A percentile compares a stretch with the other conserved stretches of the same genome.
Conservation (phyloP, 2,888 invertebrate species). For the Nomada fabriciana region DNA sequence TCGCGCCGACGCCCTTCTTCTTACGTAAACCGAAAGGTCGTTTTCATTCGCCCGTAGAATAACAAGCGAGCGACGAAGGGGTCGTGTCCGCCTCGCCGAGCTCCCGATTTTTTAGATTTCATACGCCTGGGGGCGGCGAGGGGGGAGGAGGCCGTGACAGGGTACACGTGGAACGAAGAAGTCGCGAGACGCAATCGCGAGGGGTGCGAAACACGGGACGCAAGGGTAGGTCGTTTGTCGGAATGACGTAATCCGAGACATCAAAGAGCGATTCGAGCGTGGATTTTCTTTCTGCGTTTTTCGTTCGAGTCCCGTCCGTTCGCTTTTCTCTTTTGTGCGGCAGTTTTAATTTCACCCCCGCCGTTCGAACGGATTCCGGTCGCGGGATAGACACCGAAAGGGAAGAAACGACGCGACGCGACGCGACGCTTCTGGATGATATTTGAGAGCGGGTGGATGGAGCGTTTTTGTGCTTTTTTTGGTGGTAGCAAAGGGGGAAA, state of each 20-base stretch:
- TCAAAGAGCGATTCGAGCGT: constrained; percentile 62
- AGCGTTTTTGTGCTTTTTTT: background rate
- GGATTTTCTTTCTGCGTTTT: constrained; percentile 25
- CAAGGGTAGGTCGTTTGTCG: constrained; percentile 62
- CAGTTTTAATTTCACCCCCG: constrained; percentile 44
- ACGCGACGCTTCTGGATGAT: background rate
- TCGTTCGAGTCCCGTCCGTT: background rate
- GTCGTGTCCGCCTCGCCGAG: background rate
- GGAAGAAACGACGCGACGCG: background rate
- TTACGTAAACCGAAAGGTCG: constrained; percentile 27
- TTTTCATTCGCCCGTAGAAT: constrained; percentile 59
- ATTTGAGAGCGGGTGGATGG: background rate
- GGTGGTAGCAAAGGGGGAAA: too few relatives aligned
- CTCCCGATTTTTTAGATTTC: background rate
- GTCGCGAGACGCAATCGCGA: constrained; percentile 15
- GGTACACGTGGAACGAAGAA: background rate
- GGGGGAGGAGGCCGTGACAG: too few relatives aligned
- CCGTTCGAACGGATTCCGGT: background rate
- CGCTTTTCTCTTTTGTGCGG: constrained; percentile 20
- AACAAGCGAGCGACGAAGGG: constrained; percentile 46
- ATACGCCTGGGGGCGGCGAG: background rate
- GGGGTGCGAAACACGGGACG: constrained; percentile 33
- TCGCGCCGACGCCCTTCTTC: constrained; percentile 58
- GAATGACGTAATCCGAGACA: constrained; percentile 61
- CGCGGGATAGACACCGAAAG: background rate